Base-by-base conservation (phyloP, 2,113 vertebrate species). In the Poicephalus gulielmi region DNA sequence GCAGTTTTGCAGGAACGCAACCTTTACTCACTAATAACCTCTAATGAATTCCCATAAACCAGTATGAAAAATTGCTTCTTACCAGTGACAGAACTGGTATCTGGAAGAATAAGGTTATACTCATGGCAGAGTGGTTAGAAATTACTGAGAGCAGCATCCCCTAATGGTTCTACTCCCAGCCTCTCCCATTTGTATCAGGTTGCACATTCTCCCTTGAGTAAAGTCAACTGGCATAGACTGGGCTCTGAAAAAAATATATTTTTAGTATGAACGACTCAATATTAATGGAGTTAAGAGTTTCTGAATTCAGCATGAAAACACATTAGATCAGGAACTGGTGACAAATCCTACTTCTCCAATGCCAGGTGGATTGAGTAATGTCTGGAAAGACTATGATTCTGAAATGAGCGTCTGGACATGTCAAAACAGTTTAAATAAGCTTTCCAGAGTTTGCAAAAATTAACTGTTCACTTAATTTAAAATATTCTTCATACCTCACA, bases 281-380 rank as follows among this genome's bases (percentile, higher is more conserved):
- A 89, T 80, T 70, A 75, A 81, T 19, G 69, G 27, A 90, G 28
- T 64, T 93, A 81, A 81, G 44, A 71, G 35, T 94, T 94, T 86
- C 80, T 94, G 90, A 92, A 94, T 79, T 96, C 92, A 95, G 69
- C 66, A 79, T 41, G 62, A 92, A 96, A 94, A 94, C 57, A 94
- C 83, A 94, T 91, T 93, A 95, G 79, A 76, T 88, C 83, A 95
- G 52, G 73, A 92, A 92, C 17, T 82, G 67, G 81, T 84, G 73
- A 92, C 86, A 96, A 97, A 91, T 94, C 66, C 64, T 93, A 24
- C 69, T 93, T 95, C 90, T 96, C 69, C 69, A 3, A 4, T 91
- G 80, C 96, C 95, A 96, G 57, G 83, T 96, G 43, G 73, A 94
- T 91, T 94, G 95, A 97, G 88, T 96, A 93, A 97, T 81, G 94